A percentile compares a stretch with the other conserved stretches of the same genome.
These are phyloP conservation scores for Pantala flavescens DNA, from an alignment of 1,140 invertebrate genomes.

Conservation along the genomic window DNA sequence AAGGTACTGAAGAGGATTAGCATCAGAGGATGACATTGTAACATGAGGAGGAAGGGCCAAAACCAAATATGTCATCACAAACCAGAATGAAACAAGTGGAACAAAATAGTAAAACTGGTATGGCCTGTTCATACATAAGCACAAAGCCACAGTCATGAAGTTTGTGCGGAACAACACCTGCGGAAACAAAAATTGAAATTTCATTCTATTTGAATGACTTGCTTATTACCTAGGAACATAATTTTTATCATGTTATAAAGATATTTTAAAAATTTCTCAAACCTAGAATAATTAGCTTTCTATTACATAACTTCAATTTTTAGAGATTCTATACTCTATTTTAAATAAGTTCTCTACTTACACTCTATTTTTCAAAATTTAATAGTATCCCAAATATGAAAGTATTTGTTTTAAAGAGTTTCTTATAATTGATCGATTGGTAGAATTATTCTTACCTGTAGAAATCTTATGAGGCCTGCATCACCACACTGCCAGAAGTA, in stretches of 20 bases:
- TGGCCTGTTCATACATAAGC: slow-evolving; percentile 90
- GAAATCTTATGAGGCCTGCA: slow-evolving; percentile 52
- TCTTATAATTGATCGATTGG: not conserved
- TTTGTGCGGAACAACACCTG: slow-evolving; percentile 84
- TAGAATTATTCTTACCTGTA: slow-evolving; percentile 42
- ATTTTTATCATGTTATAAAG: too few relatives aligned
- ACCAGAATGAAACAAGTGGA: slow-evolving; percentile 91
- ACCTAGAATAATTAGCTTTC: too few relatives aligned
- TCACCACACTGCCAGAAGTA: slow-evolving; percentile 85
- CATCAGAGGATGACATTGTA: slow-evolving; percentile 50
- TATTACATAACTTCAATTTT: too few relatives aligned
- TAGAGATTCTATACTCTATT: too few relatives aligned
- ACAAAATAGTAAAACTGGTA: slow-evolving; percentile 98
- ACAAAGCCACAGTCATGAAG: slow-evolving; percentile 79
- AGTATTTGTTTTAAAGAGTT: too few relatives aligned
- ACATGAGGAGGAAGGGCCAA: slow-evolving; percentile 64
- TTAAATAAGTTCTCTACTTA: too few relatives aligned
- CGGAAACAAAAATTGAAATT: not conserved
- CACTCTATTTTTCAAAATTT: too few relatives aligned
- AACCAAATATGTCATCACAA: slow-evolving; percentile 65
- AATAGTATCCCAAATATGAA: too few relatives aligned
- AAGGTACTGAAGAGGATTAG: slow-evolving; percentile 67
- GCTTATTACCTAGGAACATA: too few relatives aligned
- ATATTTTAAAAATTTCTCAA: too few relatives aligned
- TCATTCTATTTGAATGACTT: too few relatives aligned